These are phyloP conservation scores for Trichoplusia ni DNA, from an alignment of 1,140 invertebrate genomes.

Conservation along the genomic window DNA sequence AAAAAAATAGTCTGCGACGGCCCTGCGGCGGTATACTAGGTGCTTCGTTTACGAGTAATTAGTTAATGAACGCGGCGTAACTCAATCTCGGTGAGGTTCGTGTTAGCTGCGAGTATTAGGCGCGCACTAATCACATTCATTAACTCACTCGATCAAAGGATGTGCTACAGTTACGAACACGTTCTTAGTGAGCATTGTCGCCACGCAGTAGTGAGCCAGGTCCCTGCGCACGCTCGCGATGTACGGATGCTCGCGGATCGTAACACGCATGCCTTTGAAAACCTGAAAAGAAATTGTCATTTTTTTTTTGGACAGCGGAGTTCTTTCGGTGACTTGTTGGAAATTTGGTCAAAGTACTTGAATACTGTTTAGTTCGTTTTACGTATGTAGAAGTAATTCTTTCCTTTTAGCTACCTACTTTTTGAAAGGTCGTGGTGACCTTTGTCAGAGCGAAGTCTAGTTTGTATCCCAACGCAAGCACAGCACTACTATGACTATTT, in stretches of 20 bases:
- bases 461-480: too few species aligned
- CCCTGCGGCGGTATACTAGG: too few species aligned
- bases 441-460: too few species aligned
- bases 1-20: too few species aligned
- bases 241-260: slow-evolving; percentile 69
- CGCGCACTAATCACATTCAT: neutral
- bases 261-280: slow-evolving; percentile 55
- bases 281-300: slow-evolving; percentile 55
- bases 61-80: neutral
- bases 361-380: too few species aligned
- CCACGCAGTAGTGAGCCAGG: slow-evolving; percentile 57
- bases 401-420: too few species aligned
- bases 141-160: slow-evolving; percentile 54
- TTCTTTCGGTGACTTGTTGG: too few species aligned
- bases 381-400: too few species aligned
- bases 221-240: slow-evolving; percentile 60
- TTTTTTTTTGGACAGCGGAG: too few species aligned
- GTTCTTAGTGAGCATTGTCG: slow-evolving; percentile 52
- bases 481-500: too few species aligned
- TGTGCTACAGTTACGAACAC: slow-evolving; percentile 60
- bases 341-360: too few species aligned
- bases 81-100: slow-evolving; percentile 7
- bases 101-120: slow-evolving; percentile 1
- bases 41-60: neutral
- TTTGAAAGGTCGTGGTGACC: too few species aligned